These are phyloP conservation scores for Syngnathus scovelli DNA, from an alignment of 2,113 vertebrate genomes.

Conservation along the genomic window DNA sequence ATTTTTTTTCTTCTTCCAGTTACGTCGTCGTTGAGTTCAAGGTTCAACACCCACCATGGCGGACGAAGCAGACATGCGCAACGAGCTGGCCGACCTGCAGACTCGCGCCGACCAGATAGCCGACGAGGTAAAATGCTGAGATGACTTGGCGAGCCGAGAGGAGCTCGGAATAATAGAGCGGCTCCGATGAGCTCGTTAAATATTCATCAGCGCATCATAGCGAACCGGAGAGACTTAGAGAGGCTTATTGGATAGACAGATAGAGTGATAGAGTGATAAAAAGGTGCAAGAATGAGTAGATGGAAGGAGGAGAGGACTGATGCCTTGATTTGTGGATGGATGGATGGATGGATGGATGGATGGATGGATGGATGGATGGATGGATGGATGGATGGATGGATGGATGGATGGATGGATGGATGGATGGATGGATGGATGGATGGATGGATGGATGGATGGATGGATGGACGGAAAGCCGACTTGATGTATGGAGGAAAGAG, in stretches of 20 bases:
- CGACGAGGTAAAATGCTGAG: conserved; percentile 78
- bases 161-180: conserved; percentile 60
- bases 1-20: conserved; percentile 19
- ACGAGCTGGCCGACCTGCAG: conserved; percentile 96
- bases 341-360: conserved; percentile 3
- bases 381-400: not conserved
- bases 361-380: not conserved
- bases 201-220: conserved; percentile 64
- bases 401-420: not conserved
- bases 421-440: not conserved
- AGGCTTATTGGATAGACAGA: conserved; percentile 5
- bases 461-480: conserved; percentile 1
- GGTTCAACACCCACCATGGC: conserved; percentile 77
- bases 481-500: conserved; percentile 2
- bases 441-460: not conserved
- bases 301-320: too few relatives aligned
- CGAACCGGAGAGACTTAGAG: conserved; percentile 11
- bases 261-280: too few relatives aligned
- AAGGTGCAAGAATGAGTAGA: too few relatives aligned
- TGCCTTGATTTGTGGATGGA: not conserved
- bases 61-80: conserved; percentile 95
- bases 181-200: conserved; percentile 66
- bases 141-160: conserved; percentile 47
- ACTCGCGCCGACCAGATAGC: conserved; percentile 88
- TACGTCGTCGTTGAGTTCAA: conserved; percentile 49